Evolutionary conservation across 2,113 vertebrate genomes (phyloP).

Genomic region (Tauraco erythrolophus): DNA sequence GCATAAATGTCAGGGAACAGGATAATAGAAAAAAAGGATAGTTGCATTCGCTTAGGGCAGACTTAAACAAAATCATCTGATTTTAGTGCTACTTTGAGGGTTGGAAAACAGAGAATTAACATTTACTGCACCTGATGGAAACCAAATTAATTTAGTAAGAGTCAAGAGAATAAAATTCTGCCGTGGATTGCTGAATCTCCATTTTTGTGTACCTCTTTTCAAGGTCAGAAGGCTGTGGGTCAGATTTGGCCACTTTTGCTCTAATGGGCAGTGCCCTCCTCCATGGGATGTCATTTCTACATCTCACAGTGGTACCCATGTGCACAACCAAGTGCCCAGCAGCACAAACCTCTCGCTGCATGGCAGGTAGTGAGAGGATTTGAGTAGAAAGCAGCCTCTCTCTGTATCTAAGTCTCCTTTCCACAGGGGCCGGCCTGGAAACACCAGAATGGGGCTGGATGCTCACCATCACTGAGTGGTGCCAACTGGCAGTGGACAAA

Average conservation of each 20-base stretch:
- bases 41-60: background rate
- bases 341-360: background rate
- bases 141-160: background rate
- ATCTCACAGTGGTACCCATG: background rate
- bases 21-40: background rate
- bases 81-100: background rate
- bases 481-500: background rate
- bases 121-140: background rate
- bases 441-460: background rate
- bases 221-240: background rate
- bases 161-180: background rate
- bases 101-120: background rate
- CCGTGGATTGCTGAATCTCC: background rate
- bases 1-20: background rate
- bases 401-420: background rate
- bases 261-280: background rate
- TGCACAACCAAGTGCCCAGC: background rate
- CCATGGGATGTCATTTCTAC: background rate
- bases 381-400: background rate
- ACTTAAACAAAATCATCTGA: background rate
- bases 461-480: background rate
- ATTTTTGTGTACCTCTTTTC: background rate
- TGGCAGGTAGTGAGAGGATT: background rate
- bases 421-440: background rate
- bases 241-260: background rate